A percentile compares a stretch with the other conserved stretches of the same genome.
Evolutionary conservation across 2,888 invertebrate species (phyloP).

Genomic region (Archaeoteleia sp.): DNA sequence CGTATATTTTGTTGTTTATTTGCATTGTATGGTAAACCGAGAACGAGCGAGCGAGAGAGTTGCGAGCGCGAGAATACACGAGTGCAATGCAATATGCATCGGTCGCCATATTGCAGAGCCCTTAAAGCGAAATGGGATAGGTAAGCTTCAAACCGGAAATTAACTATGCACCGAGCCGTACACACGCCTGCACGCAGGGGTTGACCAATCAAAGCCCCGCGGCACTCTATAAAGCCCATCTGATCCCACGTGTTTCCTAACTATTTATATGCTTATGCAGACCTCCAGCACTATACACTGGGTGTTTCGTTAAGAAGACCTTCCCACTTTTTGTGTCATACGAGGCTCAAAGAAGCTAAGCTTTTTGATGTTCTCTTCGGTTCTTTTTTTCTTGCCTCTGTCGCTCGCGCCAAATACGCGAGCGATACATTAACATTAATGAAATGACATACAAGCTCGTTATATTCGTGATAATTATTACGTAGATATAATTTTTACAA

Average conservation of each 20-base stretch:
- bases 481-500: too few relatives aligned
- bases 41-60: too few relatives aligned
- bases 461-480: too few relatives aligned
- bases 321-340: constrained; percentile 1
- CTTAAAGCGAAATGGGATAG: constrained; percentile 55
- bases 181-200: constrained; percentile 59
- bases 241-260: constrained; percentile 54
- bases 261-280: constrained; percentile 26
- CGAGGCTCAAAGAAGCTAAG: neutral
- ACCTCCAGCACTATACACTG: constrained; percentile 5
- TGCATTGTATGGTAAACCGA: too few relatives aligned
- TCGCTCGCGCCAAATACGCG: too few relatives aligned
- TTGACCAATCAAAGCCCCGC: constrained; percentile 67
- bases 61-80: constrained; percentile 33
- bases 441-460: too few relatives aligned
- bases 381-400: constrained; percentile 59
- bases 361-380: constrained; percentile 42
- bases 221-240: constrained; percentile 57
- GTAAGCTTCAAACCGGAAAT: constrained; percentile 64
- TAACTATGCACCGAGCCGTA: constrained; percentile 62
- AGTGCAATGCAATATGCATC: constrained; percentile 51
- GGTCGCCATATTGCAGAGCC: constrained; percentile 51
- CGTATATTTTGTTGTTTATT: too few relatives aligned
- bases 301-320: constrained; percentile 18
- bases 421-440: too few relatives aligned